Conservation (phyloP, 2,888 invertebrate genomes). For the Thecocarcelia acutangulata region DNA sequence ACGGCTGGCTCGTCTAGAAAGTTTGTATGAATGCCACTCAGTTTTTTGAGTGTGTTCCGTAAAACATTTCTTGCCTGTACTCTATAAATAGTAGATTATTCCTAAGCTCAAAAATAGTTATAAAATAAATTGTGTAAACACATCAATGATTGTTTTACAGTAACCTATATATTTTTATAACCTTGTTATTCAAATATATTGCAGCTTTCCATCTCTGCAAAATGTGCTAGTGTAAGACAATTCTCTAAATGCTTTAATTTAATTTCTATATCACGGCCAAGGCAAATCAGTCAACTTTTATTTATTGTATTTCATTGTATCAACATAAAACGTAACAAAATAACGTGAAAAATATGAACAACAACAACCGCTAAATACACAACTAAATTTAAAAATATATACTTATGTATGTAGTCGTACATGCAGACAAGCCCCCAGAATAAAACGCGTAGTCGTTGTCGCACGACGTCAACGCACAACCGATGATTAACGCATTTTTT, state of each 20-base stretch:
- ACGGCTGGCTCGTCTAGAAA: no score
- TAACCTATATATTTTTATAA: no score
- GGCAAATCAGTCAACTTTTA: constrained; percentile 57
- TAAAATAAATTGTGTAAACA: no score
- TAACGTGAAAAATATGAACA: constrained; percentile 23
- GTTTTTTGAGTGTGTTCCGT: no score
- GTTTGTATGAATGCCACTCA: no score
- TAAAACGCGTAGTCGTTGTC: constrained; percentile 46
- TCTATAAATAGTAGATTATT: no score
- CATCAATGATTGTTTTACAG: no score
- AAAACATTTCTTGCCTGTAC: no score
- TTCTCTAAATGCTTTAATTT: background rate
- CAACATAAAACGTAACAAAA: constrained; percentile 18
- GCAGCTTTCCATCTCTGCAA: constrained; percentile 20
- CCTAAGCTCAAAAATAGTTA: no score
- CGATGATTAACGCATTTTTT: constrained; percentile 58
- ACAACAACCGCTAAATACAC: constrained; percentile 5
- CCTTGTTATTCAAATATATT: no score
- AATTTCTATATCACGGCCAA: constrained; percentile 61
- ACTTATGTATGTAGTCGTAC: no score
- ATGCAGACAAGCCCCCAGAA: constrained; percentile 63
- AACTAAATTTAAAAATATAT: constrained; percentile 10
- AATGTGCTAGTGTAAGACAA: background rate
- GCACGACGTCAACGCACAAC: constrained; percentile 57
- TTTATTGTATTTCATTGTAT: constrained; percentile 43